Percentiles rank a stretch among this genome's conserved stretches.
Conservation (phyloP, 2,888 invertebrate genomes). For the Torymus auratus region DNA sequence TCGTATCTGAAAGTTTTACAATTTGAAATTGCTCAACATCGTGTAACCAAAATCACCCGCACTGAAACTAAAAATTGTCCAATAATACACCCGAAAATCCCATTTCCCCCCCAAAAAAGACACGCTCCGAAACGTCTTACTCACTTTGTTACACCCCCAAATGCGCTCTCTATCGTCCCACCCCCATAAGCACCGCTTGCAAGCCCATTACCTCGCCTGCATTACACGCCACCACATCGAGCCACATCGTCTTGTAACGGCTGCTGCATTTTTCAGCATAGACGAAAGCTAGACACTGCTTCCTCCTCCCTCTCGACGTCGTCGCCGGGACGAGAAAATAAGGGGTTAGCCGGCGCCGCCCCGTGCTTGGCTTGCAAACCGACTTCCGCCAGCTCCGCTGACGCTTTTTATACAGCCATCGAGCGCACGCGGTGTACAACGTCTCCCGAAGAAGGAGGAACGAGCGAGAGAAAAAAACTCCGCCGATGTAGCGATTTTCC, state of each 20-base stretch:
- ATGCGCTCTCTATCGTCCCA: too few species aligned
- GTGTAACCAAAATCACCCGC: too few species aligned
- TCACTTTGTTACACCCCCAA: too few species aligned
- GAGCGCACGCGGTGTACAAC: background rate
- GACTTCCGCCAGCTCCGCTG: slow-evolving; percentile 70
- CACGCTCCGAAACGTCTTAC: too few species aligned
- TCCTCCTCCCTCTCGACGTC: background rate
- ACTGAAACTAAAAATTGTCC: too few species aligned
- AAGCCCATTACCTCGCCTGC: slow-evolving; percentile 3
- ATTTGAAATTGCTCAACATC: too few species aligned
- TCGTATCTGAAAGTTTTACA: too few species aligned
- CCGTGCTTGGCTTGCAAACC: slow-evolving; percentile 76
- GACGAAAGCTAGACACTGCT: background rate
- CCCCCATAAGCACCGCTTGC: background rate
- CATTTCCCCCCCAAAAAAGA: too few species aligned
- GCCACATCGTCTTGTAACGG: background rate
- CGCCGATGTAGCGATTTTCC: slow-evolving; percentile 63
- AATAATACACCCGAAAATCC: too few species aligned
- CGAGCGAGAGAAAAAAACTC: slow-evolving; percentile 21
- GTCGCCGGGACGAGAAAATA: slow-evolving; percentile 64
- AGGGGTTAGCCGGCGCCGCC: slow-evolving; percentile 74
- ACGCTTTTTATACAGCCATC: slow-evolving; percentile 18
- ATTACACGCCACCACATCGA: background rate
- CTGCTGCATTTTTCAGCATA: slow-evolving; percentile 39
- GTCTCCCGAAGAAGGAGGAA: too few species aligned